Conservation (phyloP, 2,113 vertebrate species). For the Phaethornis superciliosus region DNA sequence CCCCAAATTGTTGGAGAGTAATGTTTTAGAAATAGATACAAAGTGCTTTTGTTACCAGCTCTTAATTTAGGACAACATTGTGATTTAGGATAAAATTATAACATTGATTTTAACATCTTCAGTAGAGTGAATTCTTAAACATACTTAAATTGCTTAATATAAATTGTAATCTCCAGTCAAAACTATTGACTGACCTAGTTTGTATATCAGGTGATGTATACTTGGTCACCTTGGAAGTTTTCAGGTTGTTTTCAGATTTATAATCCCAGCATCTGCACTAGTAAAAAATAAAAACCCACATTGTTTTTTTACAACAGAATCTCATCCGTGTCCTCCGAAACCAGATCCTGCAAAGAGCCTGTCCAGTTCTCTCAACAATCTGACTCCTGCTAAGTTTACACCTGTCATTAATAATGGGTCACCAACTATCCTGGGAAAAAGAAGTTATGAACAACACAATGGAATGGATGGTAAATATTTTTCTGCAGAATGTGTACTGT, state of each 20-base stretch:
- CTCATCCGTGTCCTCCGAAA: slow-evolving; percentile 90
- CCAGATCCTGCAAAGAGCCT: slow-evolving; percentile 82
- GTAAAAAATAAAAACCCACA: neutral
- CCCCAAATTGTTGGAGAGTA: neutral
- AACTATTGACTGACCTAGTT: neutral
- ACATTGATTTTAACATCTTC: neutral
- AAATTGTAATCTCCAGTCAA: neutral
- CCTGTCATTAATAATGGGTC: slow-evolving; percentile 97
- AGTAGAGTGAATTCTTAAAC: neutral
- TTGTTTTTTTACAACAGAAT: slow-evolving; percentile 78
- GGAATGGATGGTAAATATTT: slow-evolving; percentile 89
- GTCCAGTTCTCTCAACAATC: slow-evolving; percentile 83
- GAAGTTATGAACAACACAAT: slow-evolving; percentile 96
- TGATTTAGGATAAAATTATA: neutral
- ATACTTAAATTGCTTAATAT: neutral
- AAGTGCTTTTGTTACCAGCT: neutral
- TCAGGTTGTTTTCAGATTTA: neutral
- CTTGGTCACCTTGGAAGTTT: neutral
- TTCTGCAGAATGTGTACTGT: neutral
- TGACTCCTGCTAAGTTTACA: slow-evolving; percentile 89
- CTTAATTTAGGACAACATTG: neutral
- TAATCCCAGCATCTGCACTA: neutral
- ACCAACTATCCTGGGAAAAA: slow-evolving; percentile 95
- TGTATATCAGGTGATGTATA: neutral
- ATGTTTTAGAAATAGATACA: neutral